Conservation (phyloP, 2,797 vertebrate species). For the Gymnoscopelus microlampas region DNA sequence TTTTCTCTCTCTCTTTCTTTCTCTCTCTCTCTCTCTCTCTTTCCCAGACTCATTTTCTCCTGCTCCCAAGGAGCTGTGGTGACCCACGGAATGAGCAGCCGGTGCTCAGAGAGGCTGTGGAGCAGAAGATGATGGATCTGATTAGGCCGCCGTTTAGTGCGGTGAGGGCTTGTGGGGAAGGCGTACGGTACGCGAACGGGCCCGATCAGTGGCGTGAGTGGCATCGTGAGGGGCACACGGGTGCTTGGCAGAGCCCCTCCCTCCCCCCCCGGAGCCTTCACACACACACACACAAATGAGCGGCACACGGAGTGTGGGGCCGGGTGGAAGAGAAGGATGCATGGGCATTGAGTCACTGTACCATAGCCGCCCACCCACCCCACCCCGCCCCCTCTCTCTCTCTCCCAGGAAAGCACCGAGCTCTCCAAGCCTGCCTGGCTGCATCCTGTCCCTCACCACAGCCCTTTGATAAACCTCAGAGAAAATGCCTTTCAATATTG, state of each 20-base stretch:
- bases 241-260: slow-evolving; percentile 28
- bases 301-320: slow-evolving; percentile 39
- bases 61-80: slow-evolving; percentile 8
- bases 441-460: slow-evolving; percentile 53
- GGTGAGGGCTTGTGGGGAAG: slow-evolving; percentile 18
- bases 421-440: slow-evolving; percentile 48
- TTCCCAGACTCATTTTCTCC: slow-evolving; percentile 1
- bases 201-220: slow-evolving; percentile 44
- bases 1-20: too few species aligned
- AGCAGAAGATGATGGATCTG: slow-evolving; percentile 31
- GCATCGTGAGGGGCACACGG: slow-evolving; percentile 49
- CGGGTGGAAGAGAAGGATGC: slow-evolving; percentile 53
- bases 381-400: slow-evolving; percentile 20
- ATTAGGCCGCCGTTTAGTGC: slow-evolving; percentile 42
- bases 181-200: slow-evolving; percentile 51
- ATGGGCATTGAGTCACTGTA: slow-evolving; percentile 59
- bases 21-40: too few species aligned
- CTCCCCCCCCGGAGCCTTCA: slow-evolving; percentile 43
- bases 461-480: slow-evolving; percentile 64
- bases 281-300: slow-evolving; percentile 57
- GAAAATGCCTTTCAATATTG: slow-evolving; percentile 66
- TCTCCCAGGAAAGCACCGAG: slow-evolving; percentile 62
- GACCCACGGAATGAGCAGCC: slow-evolving; percentile 16
- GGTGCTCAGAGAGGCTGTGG: slow-evolving; percentile 3
- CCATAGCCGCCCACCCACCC: not conserved